Evolutionary conservation across 2,797 vertebrate genomes (phyloP).

Genomic region (Dermochelys coriacea): DNA sequence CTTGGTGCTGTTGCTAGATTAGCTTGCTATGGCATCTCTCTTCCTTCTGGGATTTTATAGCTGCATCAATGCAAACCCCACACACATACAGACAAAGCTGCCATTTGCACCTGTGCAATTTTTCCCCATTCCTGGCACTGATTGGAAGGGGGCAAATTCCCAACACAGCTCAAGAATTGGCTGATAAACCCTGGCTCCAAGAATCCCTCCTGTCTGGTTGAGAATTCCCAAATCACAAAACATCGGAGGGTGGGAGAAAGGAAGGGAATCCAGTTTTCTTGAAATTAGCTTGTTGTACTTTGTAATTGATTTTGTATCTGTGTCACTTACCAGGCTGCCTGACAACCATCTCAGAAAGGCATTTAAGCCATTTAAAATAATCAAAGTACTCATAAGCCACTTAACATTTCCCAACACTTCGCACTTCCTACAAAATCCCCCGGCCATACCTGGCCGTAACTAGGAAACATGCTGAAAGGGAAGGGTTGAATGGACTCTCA

Average conservation of each 20-base stretch:
- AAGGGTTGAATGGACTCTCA: background rate
- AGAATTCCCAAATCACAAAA: background rate
- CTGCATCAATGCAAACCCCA: background rate
- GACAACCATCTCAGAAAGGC: constrained; percentile 37
- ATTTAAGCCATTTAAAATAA: constrained; percentile 66
- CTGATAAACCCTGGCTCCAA: background rate
- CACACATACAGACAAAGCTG: background rate
- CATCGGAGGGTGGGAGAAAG: accelerated
- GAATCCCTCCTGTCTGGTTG: background rate
- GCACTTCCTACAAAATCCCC: background rate
- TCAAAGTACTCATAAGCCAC: constrained; percentile 40
- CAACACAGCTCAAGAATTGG: background rate
- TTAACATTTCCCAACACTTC: background rate
- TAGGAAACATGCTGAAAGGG: background rate
- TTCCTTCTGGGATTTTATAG: background rate
- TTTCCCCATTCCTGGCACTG: background rate
- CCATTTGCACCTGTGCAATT: background rate
- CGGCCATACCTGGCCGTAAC: background rate
- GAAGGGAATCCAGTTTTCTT: background rate
- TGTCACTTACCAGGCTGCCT: background rate
- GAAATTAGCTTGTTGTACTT: background rate
- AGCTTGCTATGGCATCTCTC: background rate
- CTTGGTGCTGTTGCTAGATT: background rate
- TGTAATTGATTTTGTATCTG: constrained; percentile 53
- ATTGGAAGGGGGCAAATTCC: background rate